These are phyloP conservation scores for Melipona quadrifasciata DNA, from an alignment of 1,140 invertebrate genomes.

Conservation along the genomic window DNA sequence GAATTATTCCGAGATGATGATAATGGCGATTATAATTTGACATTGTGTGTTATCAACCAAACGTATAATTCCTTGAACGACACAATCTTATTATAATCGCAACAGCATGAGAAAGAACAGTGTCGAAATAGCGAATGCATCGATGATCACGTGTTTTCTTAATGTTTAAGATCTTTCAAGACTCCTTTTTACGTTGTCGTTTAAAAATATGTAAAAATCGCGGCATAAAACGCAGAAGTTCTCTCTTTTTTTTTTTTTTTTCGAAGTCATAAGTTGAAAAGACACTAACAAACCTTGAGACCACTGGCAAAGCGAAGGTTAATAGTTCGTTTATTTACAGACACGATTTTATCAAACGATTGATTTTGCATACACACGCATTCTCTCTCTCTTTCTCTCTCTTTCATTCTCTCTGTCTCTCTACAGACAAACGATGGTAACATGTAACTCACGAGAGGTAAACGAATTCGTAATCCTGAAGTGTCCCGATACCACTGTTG, in stretches of 20 bases:
- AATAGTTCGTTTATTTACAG: constrained; percentile 37
- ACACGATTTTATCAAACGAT: constrained; percentile 10
- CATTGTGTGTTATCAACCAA: not conserved
- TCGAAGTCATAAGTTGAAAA: not conserved
- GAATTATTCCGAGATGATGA: not conserved
- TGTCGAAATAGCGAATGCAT: not conserved
- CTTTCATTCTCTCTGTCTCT: not conserved
- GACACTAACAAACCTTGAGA: constrained; percentile 6
- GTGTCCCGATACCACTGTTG: not conserved
- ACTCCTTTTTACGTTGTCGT: constrained; percentile 5
- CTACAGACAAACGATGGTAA: not conserved
- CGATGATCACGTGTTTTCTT: not conserved
- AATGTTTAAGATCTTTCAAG: not conserved
- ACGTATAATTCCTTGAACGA: constrained; percentile 1
- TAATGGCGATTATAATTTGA: constrained; percentile 1
- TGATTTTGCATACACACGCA: not conserved
- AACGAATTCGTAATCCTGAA: constrained; percentile 32
- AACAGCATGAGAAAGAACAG: constrained; percentile 9
- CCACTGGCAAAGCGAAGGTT: constrained; percentile 24
- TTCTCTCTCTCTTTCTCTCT: not conserved
- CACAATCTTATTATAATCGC: not conserved
- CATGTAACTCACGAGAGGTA: not conserved
- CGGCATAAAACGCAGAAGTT: not conserved
- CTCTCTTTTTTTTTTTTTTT: not conserved
- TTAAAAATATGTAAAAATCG: constrained; percentile 39